Base-by-base conservation (phyloP, 30 jellyfish, hydroid and myxozoan genomes). In the Cassiopea xamachana region DNA sequence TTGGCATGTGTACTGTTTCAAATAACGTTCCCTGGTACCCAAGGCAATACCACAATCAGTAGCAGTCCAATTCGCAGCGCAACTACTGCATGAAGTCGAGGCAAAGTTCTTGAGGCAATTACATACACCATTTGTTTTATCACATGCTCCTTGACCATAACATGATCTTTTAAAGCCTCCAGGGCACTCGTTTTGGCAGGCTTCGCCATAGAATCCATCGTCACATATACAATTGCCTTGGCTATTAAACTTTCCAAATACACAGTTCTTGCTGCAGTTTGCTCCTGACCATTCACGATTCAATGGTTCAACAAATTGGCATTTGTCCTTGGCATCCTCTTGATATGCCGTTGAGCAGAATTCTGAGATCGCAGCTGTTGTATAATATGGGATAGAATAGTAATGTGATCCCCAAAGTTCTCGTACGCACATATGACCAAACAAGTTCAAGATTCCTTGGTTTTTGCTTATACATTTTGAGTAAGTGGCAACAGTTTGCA, bases 61-160 rank as follows among this genome's bases (percentile, higher is more conserved):
- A 12, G 75, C 7, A 14, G 94, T 87, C 94, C 94, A 87, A 80
- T 87, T 87, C 49, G 74, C 62, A 17, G 94, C 89, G 45, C 94
- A 87, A 1, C 78, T 77, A 47, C 67, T 49, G 44, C 94, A 87
- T 15, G 81, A 15, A 7, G 88, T 18, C 39, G 47, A 46, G 9
- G 51, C 60, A 55, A 81, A 80, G 83, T 88, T 88, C 8, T 74
- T 18, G 47, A 64, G 69, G 60, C 95, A 88, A 69, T 43, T 75
- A 74, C 95, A 88, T 12, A 58, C 62, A 43, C 95, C 95, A 39
- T 48, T 70, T 72, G 60, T 46, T 71, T 80, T 80, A 59, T 88
- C 55, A 72, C 95, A 88, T 9, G 45, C 61, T 17, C 90, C 89
- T 27, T 88, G 72, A 2, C 95, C 95, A 71, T 69, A 80, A 55